Evolutionary conservation across 2,797 vertebrate genomes (phyloP), one percentile per base, ranked within the genome.

Genomic region (Staurois parvus): DNA sequence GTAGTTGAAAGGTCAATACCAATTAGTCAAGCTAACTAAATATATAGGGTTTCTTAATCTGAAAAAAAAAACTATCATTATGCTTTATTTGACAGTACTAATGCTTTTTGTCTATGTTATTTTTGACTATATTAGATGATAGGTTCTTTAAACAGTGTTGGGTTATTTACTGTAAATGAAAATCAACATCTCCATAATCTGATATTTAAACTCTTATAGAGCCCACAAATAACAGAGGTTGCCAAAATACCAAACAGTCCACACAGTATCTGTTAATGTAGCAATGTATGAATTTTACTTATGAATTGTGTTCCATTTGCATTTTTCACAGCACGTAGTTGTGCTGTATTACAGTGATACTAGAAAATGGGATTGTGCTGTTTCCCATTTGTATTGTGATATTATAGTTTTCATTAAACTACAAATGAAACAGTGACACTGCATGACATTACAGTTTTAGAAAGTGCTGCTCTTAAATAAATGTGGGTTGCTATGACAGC

Each of bases 391-490:
- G 19, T 72, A 37, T 72, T 30, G 42, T 72, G 40, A 73, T 73
- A 73, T 52, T 29, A 29, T 52, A 28, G 30, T 81, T 59, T 28
- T 56, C 26, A 72, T 70, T 37, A 72, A 56, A 42, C 13, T 12
- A 59, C 21, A 79, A 24, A 40, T 26, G 37, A 72, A 84, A 21
- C 13, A 34, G 42, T 64, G 48, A 79, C 52, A 48, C 68, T 84
- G 52, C 67, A 78, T 79, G 69, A 84, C 72, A 79, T 67, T 32
- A 72, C 24, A 68, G 19, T 80, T 80, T 72, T 24, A 70, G 48
- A 85, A 79, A 32, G 40, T 72, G 26, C 42, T 32, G 83, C 59
- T 72, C 8, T n/a, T 52, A 37, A 79, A 79, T 42, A n/a, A 32
- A 72, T 28, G 69, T 29, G 28, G 45, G 28, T 74, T 85, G 10